Evolutionary conservation across 2,113 vertebrate genomes (phyloP), one percentile per base, ranked within the genome.

Genomic region (Naja naja): DNA sequence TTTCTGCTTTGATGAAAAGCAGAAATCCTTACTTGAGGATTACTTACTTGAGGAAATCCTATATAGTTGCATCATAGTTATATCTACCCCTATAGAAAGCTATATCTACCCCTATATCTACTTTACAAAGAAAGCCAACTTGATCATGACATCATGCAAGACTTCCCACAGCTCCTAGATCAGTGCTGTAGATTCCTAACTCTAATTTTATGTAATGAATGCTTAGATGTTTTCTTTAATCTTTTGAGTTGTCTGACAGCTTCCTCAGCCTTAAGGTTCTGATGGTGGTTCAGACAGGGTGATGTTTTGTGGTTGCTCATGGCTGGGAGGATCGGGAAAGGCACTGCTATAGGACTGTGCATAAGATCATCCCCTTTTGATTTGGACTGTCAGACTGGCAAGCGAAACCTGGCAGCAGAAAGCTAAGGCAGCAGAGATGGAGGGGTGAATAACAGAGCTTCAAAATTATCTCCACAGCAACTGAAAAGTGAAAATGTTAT

Each of bases 201-300:
- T 92, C 89, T 74, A 81, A n/a, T 90, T 87, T 64, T 0, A 6
- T 22, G 23, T 95, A 94, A 91, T 93, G 91, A 95, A 95, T 0
- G 1, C 0, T 16, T 47, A 55, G 18, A 47, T 93, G 86, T 93
- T 87, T 53, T 39, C 89, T 85, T 30, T 18, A 81, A 64, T 87
- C 20, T 94, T 89, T 87, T 18, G 2, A 0, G 0, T 49, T 92
- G 7, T 85, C 64, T 85, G 30, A 0, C 3, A 91, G 86, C 85
- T 93, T 95, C 34, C 85, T 89, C 89, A 90, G 69, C 2, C 45
- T 49, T 0, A 1, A 52, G 54, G 64, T 94, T 93, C 94, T 69
- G 85, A 58, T 89, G 27, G 47, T 95, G 90, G 93, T 91, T 94
- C 94, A 95, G 91, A 95, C 92, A 89, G 91, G 2, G 64, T 91